Percentiles rank a stretch among this genome's conserved stretches.
phyloP scores from a whole-genome alignment of 2,113 vertebrate genomes.

The Lipophrys pholis region DNA sequence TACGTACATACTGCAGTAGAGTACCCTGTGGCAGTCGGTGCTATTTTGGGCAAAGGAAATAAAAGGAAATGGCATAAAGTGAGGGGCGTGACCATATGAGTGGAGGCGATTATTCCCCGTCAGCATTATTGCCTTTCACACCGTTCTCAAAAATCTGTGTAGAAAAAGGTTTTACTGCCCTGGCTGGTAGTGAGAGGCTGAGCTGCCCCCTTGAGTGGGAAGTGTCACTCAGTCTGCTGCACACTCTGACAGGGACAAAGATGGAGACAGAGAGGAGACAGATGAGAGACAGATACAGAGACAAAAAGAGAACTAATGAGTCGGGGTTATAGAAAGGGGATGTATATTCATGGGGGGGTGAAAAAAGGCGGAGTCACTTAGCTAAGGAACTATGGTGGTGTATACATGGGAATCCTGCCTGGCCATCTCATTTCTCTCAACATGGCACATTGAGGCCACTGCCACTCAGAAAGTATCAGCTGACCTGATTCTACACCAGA shows the following conservation, averaged over 20 bases:
- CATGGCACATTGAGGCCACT: slow-evolving; percentile 81
- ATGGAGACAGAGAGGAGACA: slow-evolving; percentile 15
- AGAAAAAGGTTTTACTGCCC: slow-evolving; percentile 56
- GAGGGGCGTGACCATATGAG: slow-evolving; percentile 42
- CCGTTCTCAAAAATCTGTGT: slow-evolving; percentile 56
- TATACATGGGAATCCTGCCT: slow-evolving; percentile 11
- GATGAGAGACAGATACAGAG: slow-evolving; percentile 31
- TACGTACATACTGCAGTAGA: slow-evolving; percentile 39
- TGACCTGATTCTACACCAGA: slow-evolving; percentile 28
- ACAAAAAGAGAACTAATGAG: slow-evolving; percentile 51
- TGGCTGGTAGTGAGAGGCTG: slow-evolving; percentile 33
- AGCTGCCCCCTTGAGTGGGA: slow-evolving; percentile 37
- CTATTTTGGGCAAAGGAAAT: slow-evolving; percentile 73
- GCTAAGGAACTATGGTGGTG: slow-evolving; percentile 1
- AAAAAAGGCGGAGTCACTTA: slow-evolving; percentile 10
- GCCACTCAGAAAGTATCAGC: slow-evolving; percentile 38
- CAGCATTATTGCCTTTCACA: slow-evolving; percentile 67
- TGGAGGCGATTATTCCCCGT: slow-evolving; percentile 66
- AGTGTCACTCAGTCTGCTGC: slow-evolving; percentile 50
- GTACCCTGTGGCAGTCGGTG: slow-evolving; percentile 10
- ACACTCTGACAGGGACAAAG: slow-evolving; percentile 37
- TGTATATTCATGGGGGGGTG: slow-evolving; percentile 21
- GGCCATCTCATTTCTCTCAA: slow-evolving; percentile 61
- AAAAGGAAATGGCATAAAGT: slow-evolving; percentile 65
- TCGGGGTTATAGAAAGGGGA: neutral